Evolutionary conservation across 1,140 invertebrate genomes (phyloP), one percentile per base, ranked within the genome.

Genomic region (Halesus radiatus): DNA sequence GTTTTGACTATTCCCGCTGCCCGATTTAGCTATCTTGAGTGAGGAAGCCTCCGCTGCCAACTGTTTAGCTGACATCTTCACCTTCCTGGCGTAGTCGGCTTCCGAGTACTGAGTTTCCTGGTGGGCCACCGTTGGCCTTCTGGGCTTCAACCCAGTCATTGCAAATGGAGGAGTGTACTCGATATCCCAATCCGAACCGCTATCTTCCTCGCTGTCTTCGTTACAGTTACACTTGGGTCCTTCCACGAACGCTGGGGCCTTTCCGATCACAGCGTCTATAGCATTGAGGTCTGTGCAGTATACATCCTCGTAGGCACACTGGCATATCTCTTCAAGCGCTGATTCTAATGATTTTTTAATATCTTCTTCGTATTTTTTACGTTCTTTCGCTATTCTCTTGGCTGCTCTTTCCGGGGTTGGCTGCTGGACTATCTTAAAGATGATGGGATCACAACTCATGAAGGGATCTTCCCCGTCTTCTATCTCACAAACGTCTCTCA

Each of bases 381-480:
- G 88, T 1, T 88, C 70, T 81, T 88, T 89, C 0, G 87, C 86
- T 86, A 89, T 88, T 81, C 85, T 89, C 0, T 87, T 84, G 3
- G 87, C 88, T 82, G 88, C 88, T 60, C 88, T 87, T 62, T 89
- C 87, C 0, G 88, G 88, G 53, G 88, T 88, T 18, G 88, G 82
- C 75, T 90, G 90, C 79, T 91, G 91, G 20, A 88, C 89, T 20
- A 91, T 91, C 85, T 90, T 91, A 80, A 92, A 92, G 58, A 91
- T 85, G 84, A 92, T 85, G 0, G 91, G 91, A 66, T 90, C 89
- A 60, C 90, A 91, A 29, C 91, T 89, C 26, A 92, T 90, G 81
- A 91, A 92, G 0, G 91, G 91, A 85, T 91, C 89, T 85, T 92
- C 91, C 72, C 89, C 89, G 8, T 87, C 86, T 4, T 85, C 84